A percentile compares a stretch with the other conserved stretches of the same genome.
phyloP scores from a whole-genome alignment of 2,113 vertebrate species.

The Dipodomys merriami region DNA sequence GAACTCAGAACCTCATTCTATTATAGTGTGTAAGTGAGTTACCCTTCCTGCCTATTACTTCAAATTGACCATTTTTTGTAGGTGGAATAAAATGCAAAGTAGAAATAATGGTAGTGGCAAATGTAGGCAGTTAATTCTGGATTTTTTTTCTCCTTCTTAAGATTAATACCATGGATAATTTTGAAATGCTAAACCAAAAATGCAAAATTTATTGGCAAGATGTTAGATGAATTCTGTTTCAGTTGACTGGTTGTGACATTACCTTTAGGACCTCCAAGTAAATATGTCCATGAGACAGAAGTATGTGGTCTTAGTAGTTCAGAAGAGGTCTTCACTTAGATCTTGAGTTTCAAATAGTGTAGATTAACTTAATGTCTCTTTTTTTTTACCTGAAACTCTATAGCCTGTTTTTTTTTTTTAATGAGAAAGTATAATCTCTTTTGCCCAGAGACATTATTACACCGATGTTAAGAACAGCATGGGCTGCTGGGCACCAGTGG shows the following conservation, averaged over 20 bases:
- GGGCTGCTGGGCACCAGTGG: neutral
- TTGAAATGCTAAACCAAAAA: conserved; percentile 42
- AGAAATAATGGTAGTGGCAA: neutral
- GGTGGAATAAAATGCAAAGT: conserved; percentile 20
- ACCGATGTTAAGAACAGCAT: neutral
- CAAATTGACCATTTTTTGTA: conserved; percentile 16
- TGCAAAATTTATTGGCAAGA: neutral
- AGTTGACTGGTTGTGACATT: neutral
- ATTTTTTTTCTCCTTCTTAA: conserved; percentile 48
- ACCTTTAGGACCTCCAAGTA: neutral
- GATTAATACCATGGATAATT: neutral
- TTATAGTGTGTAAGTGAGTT: neutral
- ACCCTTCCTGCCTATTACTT: neutral
- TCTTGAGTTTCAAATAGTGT: neutral
- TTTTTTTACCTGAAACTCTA: neutral
- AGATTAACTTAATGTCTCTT: conserved; percentile 14
- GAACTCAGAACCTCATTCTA: neutral
- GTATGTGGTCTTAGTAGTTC: neutral
- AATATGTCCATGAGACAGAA: neutral
- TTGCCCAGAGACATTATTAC: neutral
- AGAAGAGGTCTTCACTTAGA: neutral
- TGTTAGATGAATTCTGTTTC: conserved; percentile 1
- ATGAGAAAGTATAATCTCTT: neutral
- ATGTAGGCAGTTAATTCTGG: neutral
- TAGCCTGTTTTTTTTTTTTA: neutral